These are phyloP conservation scores for Synaphobranchus kaupii DNA, from an alignment of 2,797 vertebrate genomes.

Conservation along the genomic window DNA sequence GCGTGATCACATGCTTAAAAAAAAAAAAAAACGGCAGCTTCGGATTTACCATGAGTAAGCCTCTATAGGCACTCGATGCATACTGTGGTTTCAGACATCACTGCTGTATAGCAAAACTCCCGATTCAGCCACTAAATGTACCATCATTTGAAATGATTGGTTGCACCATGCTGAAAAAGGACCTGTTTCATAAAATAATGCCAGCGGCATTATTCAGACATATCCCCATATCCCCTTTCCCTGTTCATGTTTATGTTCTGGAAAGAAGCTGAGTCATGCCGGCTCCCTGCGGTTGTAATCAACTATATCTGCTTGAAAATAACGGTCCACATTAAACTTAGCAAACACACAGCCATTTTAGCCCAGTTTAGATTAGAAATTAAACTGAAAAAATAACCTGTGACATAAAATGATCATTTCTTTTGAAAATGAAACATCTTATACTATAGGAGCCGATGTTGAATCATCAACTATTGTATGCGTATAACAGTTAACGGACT, in stretches of 20 bases:
- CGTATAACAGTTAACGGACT: background rate
- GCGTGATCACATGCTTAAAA: conserved; percentile 7
- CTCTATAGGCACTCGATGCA: background rate
- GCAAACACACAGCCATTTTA: background rate
- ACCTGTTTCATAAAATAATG: background rate
- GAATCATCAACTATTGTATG: background rate
- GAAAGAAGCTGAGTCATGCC: conserved; percentile 28
- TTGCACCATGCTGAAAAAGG: background rate
- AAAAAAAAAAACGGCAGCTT: conserved; percentile 3
- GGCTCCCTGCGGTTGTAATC: background rate
- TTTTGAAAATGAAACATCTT: background rate
- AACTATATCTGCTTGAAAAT: background rate
- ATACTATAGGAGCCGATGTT: background rate
- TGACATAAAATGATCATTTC: background rate
- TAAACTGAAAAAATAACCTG: background rate
- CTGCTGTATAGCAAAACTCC: conserved; percentile 14
- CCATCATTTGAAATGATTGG: background rate
- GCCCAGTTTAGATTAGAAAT: background rate
- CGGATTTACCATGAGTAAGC: conserved; percentile 3
- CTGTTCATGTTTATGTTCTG: conserved; percentile 6
- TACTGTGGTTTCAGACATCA: background rate
- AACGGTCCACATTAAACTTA: background rate
- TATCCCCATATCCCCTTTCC: background rate
- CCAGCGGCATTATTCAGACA: background rate
- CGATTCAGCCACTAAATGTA: conserved; percentile 5